These are phyloP conservation scores for Mesitornis unicolor DNA, from an alignment of 2,113 vertebrate species.

Conservation along the genomic window DNA sequence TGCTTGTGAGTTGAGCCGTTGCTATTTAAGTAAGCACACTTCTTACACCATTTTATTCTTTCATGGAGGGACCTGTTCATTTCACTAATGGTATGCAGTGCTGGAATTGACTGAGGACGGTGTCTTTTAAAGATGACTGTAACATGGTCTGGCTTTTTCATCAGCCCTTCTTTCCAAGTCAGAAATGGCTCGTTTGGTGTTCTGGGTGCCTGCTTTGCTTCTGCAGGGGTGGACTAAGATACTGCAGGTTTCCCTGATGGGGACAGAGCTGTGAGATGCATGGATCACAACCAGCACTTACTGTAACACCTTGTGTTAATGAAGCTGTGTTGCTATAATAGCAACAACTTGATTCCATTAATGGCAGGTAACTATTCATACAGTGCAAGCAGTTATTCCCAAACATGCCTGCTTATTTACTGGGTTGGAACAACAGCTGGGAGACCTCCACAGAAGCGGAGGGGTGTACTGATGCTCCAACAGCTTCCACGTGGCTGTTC, in stretches of 20 bases:
- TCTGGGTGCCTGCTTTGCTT: not conserved
- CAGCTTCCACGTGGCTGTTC: not conserved
- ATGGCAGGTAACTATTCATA: not conserved
- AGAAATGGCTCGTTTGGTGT: not conserved
- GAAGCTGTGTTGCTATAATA: not conserved
- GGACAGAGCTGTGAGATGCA: not conserved
- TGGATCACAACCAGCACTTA: not conserved
- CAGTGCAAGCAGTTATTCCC: not conserved
- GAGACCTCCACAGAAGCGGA: not conserved
- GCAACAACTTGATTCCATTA: not conserved
- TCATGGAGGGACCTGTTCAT: not conserved
- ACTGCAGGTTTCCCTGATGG: not conserved
- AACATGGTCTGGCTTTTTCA: not conserved
- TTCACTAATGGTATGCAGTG: not conserved
- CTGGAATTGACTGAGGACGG: not conserved
- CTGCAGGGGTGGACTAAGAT: not conserved
- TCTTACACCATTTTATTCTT: not conserved
- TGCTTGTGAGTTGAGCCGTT: not conserved
- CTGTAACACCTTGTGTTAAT: not conserved
- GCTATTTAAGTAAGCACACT: not conserved
- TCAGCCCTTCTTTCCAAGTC: not conserved
- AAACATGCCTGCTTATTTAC: not conserved
- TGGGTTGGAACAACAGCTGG: not conserved
- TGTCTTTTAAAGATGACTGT: not conserved
- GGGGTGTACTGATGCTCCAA: not conserved